Evolutionary conservation across 2,888 invertebrate genomes (phyloP), one percentile per base, ranked within the genome.

Genomic region (Hirudinaria manillensis): DNA sequence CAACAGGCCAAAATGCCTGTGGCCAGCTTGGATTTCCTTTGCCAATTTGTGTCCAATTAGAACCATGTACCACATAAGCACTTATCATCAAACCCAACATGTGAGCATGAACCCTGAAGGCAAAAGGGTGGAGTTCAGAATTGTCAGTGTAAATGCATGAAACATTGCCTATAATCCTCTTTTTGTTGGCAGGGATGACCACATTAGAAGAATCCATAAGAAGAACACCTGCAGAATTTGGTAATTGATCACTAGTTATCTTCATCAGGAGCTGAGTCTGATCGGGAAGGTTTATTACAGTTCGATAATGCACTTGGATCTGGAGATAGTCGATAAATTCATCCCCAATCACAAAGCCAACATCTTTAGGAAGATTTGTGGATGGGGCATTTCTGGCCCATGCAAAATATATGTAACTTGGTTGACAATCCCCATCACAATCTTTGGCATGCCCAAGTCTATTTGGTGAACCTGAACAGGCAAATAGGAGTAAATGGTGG

Each of bases 261-360:
- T 76, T 75, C 19, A 78, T 55, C 32, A 53, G 24, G 0, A 82
- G 79, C 19, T 81, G 80, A 34, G 82, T 80, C 32, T 76, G n/a
- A 73, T 82, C 82, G 53, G 79, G 72, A 6, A 72, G 27, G 24
- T 74, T 66, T 21, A 51, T 51, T 51, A 32, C 55, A 27, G 55
- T 56, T 56, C 70, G 72, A 45, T 94, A 95, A 84, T 95, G 94
- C 0, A 98, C 92, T 87, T 98, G 98, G 55, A 99, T 87, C 0
- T 97, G 95, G 75, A 98, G 87, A 84, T 94, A 95, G 81, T 92
- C 90, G 78, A 94, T 92, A 19, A 89, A 88, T 0, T 94, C 92
- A 76, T 89, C 89, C 10, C 97, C 97, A 70, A 97, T 91, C 85
- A 91, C 91, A 85, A 97, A 98, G 0, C 94, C 98, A 13, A 98